Conservation (phyloP, 2,888 invertebrate species). For the Ochropleura plecta region DNA sequence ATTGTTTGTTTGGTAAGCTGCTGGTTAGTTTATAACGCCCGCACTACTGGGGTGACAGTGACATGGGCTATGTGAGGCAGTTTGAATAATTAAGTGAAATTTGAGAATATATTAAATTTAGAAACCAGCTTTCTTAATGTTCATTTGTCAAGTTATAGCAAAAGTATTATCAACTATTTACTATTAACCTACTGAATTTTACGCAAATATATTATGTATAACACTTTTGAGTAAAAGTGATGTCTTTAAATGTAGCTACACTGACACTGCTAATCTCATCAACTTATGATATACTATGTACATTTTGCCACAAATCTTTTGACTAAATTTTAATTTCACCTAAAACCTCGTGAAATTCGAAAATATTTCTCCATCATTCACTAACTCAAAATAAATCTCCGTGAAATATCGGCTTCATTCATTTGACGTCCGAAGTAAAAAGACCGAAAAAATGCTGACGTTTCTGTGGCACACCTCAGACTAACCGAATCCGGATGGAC, state of each 20-base stretch:
- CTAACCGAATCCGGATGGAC: conserved; percentile 74
- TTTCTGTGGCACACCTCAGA: conserved; percentile 77
- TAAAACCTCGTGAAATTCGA: not conserved
- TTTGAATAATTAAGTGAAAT: not conserved
- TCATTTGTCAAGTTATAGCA: not conserved
- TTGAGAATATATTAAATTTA: not conserved
- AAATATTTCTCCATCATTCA: conserved; percentile 19
- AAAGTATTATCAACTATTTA: not conserved
- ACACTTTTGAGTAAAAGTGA: too few species aligned
- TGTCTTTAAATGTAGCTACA: not conserved
- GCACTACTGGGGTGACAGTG: not conserved
- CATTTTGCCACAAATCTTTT: not conserved
- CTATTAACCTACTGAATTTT: too few species aligned
- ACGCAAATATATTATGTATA: too few species aligned
- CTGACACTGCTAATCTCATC: not conserved
- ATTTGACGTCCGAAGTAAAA: conserved; percentile 58
- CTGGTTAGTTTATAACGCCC: not conserved
- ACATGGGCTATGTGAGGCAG: not conserved
- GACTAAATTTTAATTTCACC: not conserved
- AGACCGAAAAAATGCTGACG: conserved; percentile 71
- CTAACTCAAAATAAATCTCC: conserved; percentile 44
- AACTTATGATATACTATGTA: not conserved
- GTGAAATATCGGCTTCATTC: conserved; percentile 49
- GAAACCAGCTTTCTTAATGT: not conserved
- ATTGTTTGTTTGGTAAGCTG: not conserved